Conservation (phyloP, 2,797 vertebrate genomes). For the Sebastes hopkinsi region DNA sequence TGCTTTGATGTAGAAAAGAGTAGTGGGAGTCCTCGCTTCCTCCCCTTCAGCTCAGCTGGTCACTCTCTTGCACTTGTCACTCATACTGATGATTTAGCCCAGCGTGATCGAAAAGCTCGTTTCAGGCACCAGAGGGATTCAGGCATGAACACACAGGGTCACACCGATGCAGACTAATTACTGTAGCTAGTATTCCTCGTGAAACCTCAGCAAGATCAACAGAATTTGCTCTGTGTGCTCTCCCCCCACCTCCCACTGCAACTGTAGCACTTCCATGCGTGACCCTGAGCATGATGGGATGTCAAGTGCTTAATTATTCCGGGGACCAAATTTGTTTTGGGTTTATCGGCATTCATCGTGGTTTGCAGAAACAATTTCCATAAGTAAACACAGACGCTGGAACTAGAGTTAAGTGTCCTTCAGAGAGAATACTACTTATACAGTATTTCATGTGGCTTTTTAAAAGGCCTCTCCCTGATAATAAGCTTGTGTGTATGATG, state of each 20-base stretch:
- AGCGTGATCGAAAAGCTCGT: constrained; percentile 3
- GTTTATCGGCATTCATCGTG: not conserved
- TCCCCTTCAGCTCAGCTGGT: not conserved
- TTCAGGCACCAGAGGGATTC: not conserved
- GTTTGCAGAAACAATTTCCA: not conserved
- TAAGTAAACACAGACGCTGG: not conserved
- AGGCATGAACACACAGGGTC: not conserved
- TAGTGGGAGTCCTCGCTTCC: constrained; percentile 11
- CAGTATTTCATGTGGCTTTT: not conserved
- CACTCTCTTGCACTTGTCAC: not conserved
- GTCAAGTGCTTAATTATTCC: not conserved
- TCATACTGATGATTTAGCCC: constrained; percentile 1
- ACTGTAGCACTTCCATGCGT: not conserved
- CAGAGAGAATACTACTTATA: not conserved
- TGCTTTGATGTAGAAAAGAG: not conserved
- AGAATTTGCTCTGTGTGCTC: not conserved
- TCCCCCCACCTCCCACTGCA: not conserved
- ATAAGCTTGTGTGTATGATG: not conserved
- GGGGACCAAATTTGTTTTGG: not conserved
- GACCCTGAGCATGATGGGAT: not conserved
- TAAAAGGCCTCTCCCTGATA: not conserved
- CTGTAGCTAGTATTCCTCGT: not conserved
- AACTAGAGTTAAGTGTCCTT: not conserved
- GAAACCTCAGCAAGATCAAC: not conserved
- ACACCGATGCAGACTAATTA: not conserved